These are phyloP conservation scores for Hermaeophaga mercurialis DNA, from an alignment of 2,888 invertebrate genomes.

Conservation along the genomic window DNA sequence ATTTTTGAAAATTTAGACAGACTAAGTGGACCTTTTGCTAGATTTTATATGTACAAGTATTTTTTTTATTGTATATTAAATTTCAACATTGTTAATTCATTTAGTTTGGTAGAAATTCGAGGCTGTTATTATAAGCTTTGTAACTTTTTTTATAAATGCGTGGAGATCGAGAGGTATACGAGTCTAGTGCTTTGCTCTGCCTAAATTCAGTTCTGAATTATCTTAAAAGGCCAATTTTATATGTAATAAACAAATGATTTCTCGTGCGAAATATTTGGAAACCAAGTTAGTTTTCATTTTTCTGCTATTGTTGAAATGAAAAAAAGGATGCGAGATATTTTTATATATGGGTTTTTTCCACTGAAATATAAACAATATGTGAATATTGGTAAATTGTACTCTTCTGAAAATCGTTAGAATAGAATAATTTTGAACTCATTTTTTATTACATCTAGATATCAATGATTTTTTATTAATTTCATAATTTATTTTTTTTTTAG, in stretches of 20 bases:
- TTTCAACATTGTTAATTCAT: constrained; percentile 34
- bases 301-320: neutral
- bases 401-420: too few species aligned
- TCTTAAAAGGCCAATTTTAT: too few species aligned
- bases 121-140: constrained; percentile 26
- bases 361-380: neutral
- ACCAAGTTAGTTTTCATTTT: neutral
- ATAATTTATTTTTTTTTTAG: too few species aligned
- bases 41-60: constrained; percentile 45
- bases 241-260: too few species aligned
- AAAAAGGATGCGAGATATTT: constrained; percentile 1
- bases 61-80: constrained; percentile 39
- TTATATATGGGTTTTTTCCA: constrained; percentile 24
- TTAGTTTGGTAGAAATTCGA: constrained; percentile 22
- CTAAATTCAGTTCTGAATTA: neutral
- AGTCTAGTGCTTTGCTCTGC: constrained; percentile 1
- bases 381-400: too few species aligned
- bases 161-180: constrained; percentile 29
- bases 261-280: too few species aligned
- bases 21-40: constrained; percentile 42
- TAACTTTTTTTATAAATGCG: constrained; percentile 17
- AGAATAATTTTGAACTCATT: too few species aligned
- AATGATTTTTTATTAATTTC: too few species aligned
- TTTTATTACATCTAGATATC: too few species aligned
- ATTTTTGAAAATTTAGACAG: constrained; percentile 45